Base-by-base conservation (phyloP, 2,113 vertebrate species). In the Glareola pratincola region DNA sequence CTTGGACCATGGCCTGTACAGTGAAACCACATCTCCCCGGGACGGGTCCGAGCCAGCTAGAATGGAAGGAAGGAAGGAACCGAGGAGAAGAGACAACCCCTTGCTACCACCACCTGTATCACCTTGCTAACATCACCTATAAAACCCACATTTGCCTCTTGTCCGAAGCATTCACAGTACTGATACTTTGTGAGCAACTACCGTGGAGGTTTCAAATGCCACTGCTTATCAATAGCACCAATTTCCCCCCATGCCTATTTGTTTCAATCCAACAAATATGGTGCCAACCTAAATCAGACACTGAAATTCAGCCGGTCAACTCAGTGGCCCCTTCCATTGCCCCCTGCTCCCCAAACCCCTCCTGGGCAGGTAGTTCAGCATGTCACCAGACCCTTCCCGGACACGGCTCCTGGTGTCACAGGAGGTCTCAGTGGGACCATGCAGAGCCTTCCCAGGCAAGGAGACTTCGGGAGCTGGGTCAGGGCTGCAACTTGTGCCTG, bases 361-460 rank as follows among this genome's bases (percentile, higher is more conserved):
- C 18, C 36, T 7, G 19, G 26, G 14, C 51, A 84, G 18, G 23
- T 10, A 80, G 11, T 0, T 9, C 36, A 47, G 43, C 15, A 11
- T 20, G 16, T 29, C 7, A 1, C 4, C 2, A 1, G 63, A 47
- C 26, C 14, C 19, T 6, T 14, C 29, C 30, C 9, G 3, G n/a
- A n/a, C 7, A 1, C 9, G 6, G 36, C 3, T 79, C 39, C 37
- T 7, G 3, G 43, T 10, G 21, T 36, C 3, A 2, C 48, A 41
- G 18, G 14, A 60, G 41, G 63, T 17, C 14, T 4, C 43, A 16
- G 48, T 29, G 64, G 74, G 78, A 62, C 18, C 15, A 10, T 0
- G 1, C 1, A 1, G 26, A 1, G 3, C 74, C 56, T 66, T 30
- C 14, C n/a, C 5, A 0, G 8, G 20, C 1, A 4, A 75, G 9